Base-by-base conservation (phyloP, 2,113 vertebrate genomes). In the Monopterus albus region DNA sequence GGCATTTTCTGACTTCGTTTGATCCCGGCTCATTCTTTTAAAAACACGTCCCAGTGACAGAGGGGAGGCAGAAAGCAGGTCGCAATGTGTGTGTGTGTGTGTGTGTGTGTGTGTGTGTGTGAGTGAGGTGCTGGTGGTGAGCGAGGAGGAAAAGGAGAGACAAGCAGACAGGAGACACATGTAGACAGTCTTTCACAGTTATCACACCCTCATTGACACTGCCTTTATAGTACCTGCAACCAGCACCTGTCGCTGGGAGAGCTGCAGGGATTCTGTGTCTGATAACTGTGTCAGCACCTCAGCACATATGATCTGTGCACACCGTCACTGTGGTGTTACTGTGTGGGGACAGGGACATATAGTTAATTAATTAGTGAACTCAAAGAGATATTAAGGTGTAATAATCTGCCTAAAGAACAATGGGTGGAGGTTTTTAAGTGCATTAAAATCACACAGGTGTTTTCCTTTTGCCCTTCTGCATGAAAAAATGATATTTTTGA, bases 121-220 rank as follows among this genome's bases (percentile, higher is more conserved):
- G 72, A 62, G 72, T 39, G 75, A 43, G 80, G 60, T 71, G 79
- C 47, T 14, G 65, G 59, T 62, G 77, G 67, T 61, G 70, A 83
- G 63, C 17, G 45, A 71, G 78, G 65, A 63, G 51, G 64, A 65
- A 74, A 38, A 40, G 79, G 68, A 77, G 81, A 87, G 85, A 89
- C 38, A 40, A 79, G 82, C 74, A 87, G 85, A 84, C 87, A 84
- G 82, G 67, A 86, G 87, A 91, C 83, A 87, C 85, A 58, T 90
- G 88, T 90, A 86, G 82, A 84, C 87, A 91, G 85, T 88, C 81
- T 78, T 87, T 88, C 83, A 73, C 81, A 88, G 86, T 71, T 78
- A 89, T 88, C 86, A 87, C 88, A 78, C 78, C 65, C 75, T 84
- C 84, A 82, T 84, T 88, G 88, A 90, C 88, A 82, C 81, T 57